A percentile compares a stretch with the other conserved stretches of the same genome.
Conservation (phyloP, 2,888 invertebrate species). For the Pristionchus japonicus region DNA sequence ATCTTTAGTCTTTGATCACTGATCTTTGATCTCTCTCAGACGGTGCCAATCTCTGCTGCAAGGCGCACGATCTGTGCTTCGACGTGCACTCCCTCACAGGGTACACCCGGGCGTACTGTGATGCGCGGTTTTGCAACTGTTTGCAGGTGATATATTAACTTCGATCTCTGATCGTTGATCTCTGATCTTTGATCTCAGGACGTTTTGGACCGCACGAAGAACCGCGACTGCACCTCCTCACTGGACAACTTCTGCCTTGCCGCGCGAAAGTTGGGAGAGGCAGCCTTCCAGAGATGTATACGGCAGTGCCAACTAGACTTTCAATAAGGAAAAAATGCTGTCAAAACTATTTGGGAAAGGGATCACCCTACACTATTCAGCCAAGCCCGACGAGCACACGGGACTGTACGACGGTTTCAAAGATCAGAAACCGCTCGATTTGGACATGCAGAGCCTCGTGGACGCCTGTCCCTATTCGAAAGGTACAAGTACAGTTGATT, state of each 20-base stretch:
- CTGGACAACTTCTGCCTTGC: not conserved
- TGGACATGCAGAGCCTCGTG: not conserved
- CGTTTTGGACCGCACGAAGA: not conserved
- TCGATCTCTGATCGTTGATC: not conserved
- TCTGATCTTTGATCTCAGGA: not conserved
- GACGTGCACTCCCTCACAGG: not conserved
- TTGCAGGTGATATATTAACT: not conserved
- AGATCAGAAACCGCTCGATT: not conserved
- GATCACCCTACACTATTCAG: too few species aligned
- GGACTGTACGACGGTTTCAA: not conserved
- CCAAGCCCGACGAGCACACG: not conserved
- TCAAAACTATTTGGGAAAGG: too few species aligned
- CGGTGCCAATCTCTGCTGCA: not conserved
- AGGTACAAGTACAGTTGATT: too few species aligned
- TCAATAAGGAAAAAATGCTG: too few species aligned
- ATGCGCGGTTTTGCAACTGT: not conserved
- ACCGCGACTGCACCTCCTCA: not conserved
- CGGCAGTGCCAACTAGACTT: too few species aligned
- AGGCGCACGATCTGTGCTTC: not conserved
- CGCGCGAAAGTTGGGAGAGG: not conserved
- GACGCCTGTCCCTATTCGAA: not conserved
- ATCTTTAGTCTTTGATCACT: not conserved
- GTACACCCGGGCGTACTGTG: not conserved
- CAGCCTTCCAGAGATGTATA: not conserved
- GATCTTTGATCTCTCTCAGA: not conserved